These are phyloP conservation scores for Sitta europaea DNA, from an alignment of 2,113 vertebrate genomes.

Conservation along the genomic window DNA sequence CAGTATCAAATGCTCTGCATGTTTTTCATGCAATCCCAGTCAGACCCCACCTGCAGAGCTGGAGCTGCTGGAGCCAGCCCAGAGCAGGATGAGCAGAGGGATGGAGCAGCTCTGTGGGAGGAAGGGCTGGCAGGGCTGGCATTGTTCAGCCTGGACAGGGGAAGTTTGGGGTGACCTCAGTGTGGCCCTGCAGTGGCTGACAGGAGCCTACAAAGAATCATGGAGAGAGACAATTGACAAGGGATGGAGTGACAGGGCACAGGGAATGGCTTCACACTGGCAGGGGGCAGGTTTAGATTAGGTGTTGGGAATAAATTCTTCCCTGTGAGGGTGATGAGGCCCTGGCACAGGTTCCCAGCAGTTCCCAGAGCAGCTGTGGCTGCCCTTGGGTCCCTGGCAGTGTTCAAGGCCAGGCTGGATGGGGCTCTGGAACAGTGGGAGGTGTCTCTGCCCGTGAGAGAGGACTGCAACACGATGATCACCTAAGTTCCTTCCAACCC, in stretches of 20 bases:
- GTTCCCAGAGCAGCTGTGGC: background rate
- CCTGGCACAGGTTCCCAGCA: background rate
- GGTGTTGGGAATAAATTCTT: fast-evolving
- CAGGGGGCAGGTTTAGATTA: background rate
- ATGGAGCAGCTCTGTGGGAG: background rate
- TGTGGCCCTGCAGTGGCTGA: fast-evolving
- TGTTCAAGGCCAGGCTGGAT: too few relatives aligned
- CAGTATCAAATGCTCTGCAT: background rate
- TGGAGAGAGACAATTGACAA: background rate
- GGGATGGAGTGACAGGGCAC: background rate
- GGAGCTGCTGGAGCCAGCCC: background rate
- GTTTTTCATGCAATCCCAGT: background rate
- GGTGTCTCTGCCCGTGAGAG: background rate
- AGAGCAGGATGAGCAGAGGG: background rate
- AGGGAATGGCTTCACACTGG: background rate
- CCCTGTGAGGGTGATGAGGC: fast-evolving
- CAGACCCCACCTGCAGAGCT: background rate
- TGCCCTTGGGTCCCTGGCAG: background rate
- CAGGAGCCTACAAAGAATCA: background rate
- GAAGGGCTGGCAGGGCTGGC: background rate
- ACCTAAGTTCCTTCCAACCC: background rate
- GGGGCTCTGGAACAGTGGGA: background rate
- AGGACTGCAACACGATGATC: background rate
- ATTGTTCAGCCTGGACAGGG: background rate
- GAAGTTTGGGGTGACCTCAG: fast-evolving